Evolutionary conservation across 2,113 vertebrate species (phyloP), one percentile per base, ranked within the genome.

Genomic region (Fregata magnificens): DNA sequence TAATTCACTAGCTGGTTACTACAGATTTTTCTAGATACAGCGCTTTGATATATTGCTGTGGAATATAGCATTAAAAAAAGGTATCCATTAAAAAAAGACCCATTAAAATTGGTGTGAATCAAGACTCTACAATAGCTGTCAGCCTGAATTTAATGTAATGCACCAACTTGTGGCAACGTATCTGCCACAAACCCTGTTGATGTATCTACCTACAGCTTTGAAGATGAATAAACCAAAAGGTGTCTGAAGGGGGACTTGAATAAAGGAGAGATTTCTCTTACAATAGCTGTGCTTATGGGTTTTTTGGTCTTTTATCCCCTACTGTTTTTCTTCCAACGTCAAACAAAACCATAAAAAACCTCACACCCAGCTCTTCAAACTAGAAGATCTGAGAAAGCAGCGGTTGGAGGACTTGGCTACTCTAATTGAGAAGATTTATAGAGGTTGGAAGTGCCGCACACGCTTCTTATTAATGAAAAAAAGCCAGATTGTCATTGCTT

Each of bases 391-490:
- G 90, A 98, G 99, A 92, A 99, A 98, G 95, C 98, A 98, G 47
- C 98, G 99, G 28, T 95, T 99, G 55, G 98, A 99, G 85, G 99
- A 99, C 95, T 97, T 99, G 88, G 99, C 99, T 74, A 98, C 99
- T 1, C 99, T 99, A 45, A 99, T 99, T 96, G 99, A 98, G 97
- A 99, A 99, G 98, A 99, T 99, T 97, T 99, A 99, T 92, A 98
- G 99, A 19, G 99, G 99, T 3, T 99, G 99, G 99, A 99, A 99
- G 94, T 99, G 99, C 78, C 99, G 99, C 70, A 99, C 96, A 11
- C 98, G 96, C 73, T 99, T 99, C 96, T 97, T 99, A 91, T 97
- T 99, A 36, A 98, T 99, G 98, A 99, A 99, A 15, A 98, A 97
- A 90, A 99, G 99, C 97, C 99, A 99, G 96, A 97, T 99, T 19